Percentiles rank a stretch among this genome's conserved stretches.
Evolutionary conservation across 2,888 invertebrate species (phyloP).

Genomic region (Yponomeuta evonymella): DNA sequence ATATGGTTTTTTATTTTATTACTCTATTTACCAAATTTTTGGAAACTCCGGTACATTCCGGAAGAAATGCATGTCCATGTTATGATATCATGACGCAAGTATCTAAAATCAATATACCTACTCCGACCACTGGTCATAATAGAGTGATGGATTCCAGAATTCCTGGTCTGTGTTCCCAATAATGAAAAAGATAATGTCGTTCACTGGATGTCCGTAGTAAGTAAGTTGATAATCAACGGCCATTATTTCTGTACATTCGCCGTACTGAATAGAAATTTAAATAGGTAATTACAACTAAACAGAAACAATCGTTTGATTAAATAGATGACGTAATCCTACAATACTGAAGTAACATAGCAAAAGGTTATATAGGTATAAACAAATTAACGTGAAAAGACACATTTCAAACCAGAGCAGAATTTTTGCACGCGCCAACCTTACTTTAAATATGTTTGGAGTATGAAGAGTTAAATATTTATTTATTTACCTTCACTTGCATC

Average conservation of each 20-base stretch:
- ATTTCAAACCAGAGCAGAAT: no score
- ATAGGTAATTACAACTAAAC: not conserved
- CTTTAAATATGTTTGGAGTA: no score
- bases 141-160: slow-evolving; percentile 39
- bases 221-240: slow-evolving; percentile 43
- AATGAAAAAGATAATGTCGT: slow-evolving; percentile 42
- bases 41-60: no score
- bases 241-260: slow-evolving; percentile 33
- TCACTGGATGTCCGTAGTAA: slow-evolving; percentile 36
- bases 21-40: no score
- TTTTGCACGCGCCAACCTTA: no score
- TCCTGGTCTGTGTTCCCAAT: slow-evolving; percentile 35
- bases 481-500: slow-evolving; percentile 17
- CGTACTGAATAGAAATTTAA: slow-evolving; percentile 31
- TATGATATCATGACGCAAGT: no score
- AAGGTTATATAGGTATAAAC: no score
- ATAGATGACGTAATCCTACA: no score
- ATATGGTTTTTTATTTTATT: no score
- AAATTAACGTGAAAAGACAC: no score
- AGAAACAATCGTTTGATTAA: not conserved
- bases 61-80: no score
- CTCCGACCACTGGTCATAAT: slow-evolving; percentile 41
- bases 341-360: no score
- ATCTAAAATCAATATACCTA: slow-evolving; percentile 32
- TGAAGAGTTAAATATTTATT: not conserved